Evolutionary conservation across 2,113 vertebrate genomes (phyloP).

Genomic region (Megatriorchis doriae): DNA sequence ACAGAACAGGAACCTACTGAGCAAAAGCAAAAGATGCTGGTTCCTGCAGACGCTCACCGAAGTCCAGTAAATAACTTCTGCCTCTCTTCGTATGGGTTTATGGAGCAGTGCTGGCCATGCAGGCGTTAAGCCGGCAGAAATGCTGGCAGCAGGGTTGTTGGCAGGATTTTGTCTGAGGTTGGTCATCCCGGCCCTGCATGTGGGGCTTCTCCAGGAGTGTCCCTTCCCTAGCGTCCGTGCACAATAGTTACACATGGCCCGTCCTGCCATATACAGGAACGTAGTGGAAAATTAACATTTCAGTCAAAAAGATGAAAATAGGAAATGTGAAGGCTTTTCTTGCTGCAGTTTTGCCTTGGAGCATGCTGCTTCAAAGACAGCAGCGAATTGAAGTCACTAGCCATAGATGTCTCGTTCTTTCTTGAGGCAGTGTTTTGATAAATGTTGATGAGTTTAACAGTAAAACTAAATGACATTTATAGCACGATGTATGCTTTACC

Average conservation of each 20-base stretch:
- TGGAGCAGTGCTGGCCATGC: not conserved
- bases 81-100: not conserved
- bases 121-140: not conserved
- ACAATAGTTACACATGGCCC: accelerated
- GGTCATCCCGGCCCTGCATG: not conserved
- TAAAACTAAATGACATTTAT: constrained; percentile 78
- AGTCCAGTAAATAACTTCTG: not conserved
- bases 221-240: accelerated
- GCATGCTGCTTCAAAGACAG: constrained; percentile 50
- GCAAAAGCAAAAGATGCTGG: not conserved
- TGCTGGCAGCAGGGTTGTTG: not conserved
- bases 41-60: not conserved
- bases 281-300: not conserved
- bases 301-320: not conserved
- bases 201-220: not conserved
- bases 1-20: not conserved
- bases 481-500: constrained; percentile 67
- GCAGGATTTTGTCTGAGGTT: not conserved
- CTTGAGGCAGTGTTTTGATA: constrained; percentile 76
- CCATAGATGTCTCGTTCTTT: constrained; percentile 60
- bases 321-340: not conserved
- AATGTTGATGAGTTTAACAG: constrained; percentile 79
- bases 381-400: constrained; percentile 14
- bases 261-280: accelerated
- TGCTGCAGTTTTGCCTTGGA: constrained; percentile 11